Conservation (phyloP, 2,113 vertebrate species). For the Penelope pileata region DNA sequence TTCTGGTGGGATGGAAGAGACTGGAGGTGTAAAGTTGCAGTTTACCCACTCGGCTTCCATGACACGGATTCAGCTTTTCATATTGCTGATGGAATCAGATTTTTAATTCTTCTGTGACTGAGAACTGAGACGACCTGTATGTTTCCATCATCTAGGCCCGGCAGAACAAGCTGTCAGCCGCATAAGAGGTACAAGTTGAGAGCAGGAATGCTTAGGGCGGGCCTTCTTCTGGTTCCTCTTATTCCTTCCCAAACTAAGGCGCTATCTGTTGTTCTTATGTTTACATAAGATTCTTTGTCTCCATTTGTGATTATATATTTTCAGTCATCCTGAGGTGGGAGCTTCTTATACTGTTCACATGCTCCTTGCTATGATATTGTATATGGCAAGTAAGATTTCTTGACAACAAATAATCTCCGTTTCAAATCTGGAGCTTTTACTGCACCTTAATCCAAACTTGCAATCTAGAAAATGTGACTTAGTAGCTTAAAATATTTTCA, state of each 20-base stretch:
- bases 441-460: slow-evolving; percentile 56
- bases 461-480: slow-evolving; percentile 53
- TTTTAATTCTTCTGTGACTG: slow-evolving; percentile 15
- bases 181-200: background rate
- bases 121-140: background rate
- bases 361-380: background rate
- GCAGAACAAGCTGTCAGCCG: background rate
- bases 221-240: slow-evolving; percentile 33
- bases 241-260: slow-evolving; percentile 40
- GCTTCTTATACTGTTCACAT: background rate
- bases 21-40: background rate
- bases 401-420: background rate
- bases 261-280: slow-evolving; percentile 29
- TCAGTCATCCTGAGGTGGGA: slow-evolving; percentile 20
- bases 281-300: slow-evolving; percentile 45
- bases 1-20: slow-evolving; percentile 18
- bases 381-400: slow-evolving; percentile 18
- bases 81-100: background rate
- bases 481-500: slow-evolving; percentile 27
- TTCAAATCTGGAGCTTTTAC: slow-evolving; percentile 45
- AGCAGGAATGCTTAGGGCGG: background rate
- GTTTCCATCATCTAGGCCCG: background rate
- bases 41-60: background rate
- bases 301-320: slow-evolving; percentile 29
- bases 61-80: background rate